Evolutionary conservation across 2,888 invertebrate genomes (phyloP), one percentile per base, ranked within the genome.

Genomic region (Limenitis camilla): DNA sequence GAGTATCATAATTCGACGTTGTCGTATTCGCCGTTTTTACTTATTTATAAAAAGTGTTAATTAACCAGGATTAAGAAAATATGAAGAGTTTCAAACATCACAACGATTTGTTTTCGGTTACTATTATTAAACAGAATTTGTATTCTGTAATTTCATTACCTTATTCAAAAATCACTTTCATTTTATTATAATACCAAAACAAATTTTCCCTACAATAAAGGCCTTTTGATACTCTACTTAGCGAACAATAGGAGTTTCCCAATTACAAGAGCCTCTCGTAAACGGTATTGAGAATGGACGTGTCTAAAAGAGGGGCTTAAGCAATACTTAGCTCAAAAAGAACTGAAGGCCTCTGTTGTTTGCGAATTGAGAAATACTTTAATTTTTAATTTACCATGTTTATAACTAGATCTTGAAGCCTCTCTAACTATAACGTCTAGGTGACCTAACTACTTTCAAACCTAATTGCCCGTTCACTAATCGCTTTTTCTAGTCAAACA

Each of bases 161-260:
- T 19, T 3, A 19, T 19, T 19, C 19, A 19, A 19, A 19, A 19
- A 19, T 19, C 19, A 19, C 3, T 19, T 32, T 31, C 8, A 32
- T 19, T 30, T 45, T 30, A 11, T 29, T 30, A 29, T 9, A 45
- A 9, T n/a, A 36, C 35, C 11, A 6, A 30, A 45, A 35, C 29
- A 30, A 45, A 38, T 5, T 30, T 30, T 45, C 11, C 29, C 11
- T 36, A 36, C 38, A 49, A 29, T 28, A 45, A 49, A 53, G 40
- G 11, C 43, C 28, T 36, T 55, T 55, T 43, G 31, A 40, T 48
- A 38, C 36, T 43, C 31, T 48, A 40, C 50, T 54, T 32, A 32
- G 51, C 30, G 52, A 55, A 55, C 55, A 55, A 55, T 43, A 48
- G 48, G 31, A 47, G 40, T 47, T 52, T 28, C 52, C 52, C 43